These are phyloP conservation scores for Drosophila ercepeae DNA, from an alignment of 1,140 invertebrate species.

Conservation along the genomic window DNA sequence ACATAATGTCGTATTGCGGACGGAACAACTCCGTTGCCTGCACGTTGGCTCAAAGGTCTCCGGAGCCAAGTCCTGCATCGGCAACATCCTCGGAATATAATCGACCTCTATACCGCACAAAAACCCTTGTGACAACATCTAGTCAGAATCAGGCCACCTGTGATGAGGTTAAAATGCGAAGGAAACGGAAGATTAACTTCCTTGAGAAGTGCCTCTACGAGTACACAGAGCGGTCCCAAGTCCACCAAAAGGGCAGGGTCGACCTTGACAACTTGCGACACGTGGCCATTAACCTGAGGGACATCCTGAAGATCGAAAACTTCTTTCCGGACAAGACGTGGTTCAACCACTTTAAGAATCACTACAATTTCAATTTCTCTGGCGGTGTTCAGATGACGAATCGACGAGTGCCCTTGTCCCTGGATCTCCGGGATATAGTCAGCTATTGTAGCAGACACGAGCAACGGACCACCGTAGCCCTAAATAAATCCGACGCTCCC, in stretches of 20 bases:
- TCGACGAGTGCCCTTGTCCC: slow-evolving; percentile 50
- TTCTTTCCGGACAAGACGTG: slow-evolving; percentile 72
- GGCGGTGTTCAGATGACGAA: slow-evolving; percentile 46
- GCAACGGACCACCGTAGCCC: slow-evolving; percentile 50
- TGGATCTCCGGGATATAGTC: slow-evolving; percentile 77
- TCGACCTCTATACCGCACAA: slow-evolving; percentile 58
- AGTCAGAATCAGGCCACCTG: slow-evolving; percentile 61
- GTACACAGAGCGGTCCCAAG: slow-evolving; percentile 64
- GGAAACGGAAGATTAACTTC: slow-evolving; percentile 69
- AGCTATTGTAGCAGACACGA: slow-evolving; percentile 61
- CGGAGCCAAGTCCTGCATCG: background rate
- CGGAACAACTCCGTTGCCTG: slow-evolving; percentile 40
- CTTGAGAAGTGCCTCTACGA: slow-evolving; percentile 67
- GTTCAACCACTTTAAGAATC: slow-evolving; percentile 67
- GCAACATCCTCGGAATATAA: background rate
- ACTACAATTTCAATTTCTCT: slow-evolving; percentile 63
- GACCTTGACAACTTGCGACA: slow-evolving; percentile 58
- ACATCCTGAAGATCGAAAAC: slow-evolving; percentile 75
- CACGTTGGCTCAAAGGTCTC: slow-evolving; percentile 2
- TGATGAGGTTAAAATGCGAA: slow-evolving; percentile 51
- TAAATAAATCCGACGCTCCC: slow-evolving; percentile 19
- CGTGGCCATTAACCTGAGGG: slow-evolving; percentile 61
- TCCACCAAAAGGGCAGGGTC: slow-evolving; percentile 59
- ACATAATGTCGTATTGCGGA: slow-evolving; percentile 77
- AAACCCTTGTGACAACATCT: slow-evolving; percentile 48